A percentile compares a stretch with the other conserved stretches of the same genome.
These are phyloP conservation scores for Cryptotermes secundus DNA, from an alignment of 1,140 invertebrate species.

Conservation along the genomic window DNA sequence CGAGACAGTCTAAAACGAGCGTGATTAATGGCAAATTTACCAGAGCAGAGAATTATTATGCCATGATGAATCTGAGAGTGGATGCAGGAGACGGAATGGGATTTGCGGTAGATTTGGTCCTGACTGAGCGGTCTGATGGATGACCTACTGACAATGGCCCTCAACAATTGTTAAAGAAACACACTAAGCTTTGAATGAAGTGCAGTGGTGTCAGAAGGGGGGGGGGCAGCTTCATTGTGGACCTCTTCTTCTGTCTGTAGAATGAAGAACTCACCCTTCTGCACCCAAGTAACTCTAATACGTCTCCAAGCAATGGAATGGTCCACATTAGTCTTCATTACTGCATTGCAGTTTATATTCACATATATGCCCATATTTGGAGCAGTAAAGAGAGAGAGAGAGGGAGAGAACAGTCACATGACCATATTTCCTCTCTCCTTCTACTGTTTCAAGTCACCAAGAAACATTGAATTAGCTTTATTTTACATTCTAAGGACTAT, in stretches of 20 bases:
- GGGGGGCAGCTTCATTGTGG: neutral
- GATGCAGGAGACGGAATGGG: neutral
- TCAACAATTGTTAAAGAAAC: neutral
- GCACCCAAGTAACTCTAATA: neutral
- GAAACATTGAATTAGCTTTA: too few species aligned
- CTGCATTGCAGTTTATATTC: too few species aligned
- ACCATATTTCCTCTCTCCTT: too few species aligned
- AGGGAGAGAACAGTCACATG: too few species aligned
- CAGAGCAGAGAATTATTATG: neutral
- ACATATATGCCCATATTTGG: too few species aligned
- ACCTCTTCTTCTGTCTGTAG: neutral
- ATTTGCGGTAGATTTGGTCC: neutral
- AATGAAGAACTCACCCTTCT: neutral
- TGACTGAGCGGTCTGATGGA: neutral
- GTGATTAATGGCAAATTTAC: neutral
- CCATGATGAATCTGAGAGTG: neutral
- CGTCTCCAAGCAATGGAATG: neutral
- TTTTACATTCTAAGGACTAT: too few species aligned
- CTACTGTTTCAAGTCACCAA: too few species aligned
- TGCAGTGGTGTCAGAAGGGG: neutral
- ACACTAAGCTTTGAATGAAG: neutral
- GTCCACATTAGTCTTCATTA: too few species aligned
- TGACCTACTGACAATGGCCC: neutral
- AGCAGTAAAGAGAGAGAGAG: too few species aligned
- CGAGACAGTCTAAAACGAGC: neutral